Evolutionary conservation across 1,140 invertebrate genomes (phyloP).

Genomic region (Samia ricini): DNA sequence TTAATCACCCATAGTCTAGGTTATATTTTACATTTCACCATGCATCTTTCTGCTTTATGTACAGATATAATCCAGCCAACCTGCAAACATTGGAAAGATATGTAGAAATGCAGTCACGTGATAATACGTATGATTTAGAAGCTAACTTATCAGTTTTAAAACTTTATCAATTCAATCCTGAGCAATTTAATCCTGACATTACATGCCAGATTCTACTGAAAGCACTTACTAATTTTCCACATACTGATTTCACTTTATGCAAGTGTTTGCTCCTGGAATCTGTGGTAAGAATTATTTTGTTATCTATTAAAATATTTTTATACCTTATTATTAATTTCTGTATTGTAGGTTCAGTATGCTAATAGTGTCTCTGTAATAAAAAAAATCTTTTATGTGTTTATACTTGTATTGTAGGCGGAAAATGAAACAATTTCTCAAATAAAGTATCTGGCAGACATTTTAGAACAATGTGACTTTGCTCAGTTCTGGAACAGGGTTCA

Average conservation of each 20-base stretch:
- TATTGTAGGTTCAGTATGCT: conserved; percentile 81
- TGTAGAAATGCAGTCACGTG: conserved; percentile 93
- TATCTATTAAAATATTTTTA: background rate
- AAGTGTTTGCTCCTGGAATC: conserved; percentile 94
- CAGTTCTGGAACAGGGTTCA: conserved; percentile 91
- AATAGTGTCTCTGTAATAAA: background rate
- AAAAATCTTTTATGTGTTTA: background rate
- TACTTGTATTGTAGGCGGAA: conserved; percentile 81
- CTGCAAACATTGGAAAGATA: conserved; percentile 93
- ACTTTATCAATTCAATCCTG: conserved; percentile 96
- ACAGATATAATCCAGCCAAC: conserved; percentile 96
- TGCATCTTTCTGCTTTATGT: conserved; percentile 18
- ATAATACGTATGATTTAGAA: conserved; percentile 97
- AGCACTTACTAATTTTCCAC: conserved; percentile 96
- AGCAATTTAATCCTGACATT: conserved; percentile 89
- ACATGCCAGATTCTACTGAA: conserved; percentile 93
- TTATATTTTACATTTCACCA: conserved; percentile 66
- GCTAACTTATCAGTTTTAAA: conserved; percentile 96
- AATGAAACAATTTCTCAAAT: conserved; percentile 91
- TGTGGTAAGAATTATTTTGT: conserved; percentile 80
- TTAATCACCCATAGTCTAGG: background rate
- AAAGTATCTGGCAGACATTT: conserved; percentile 91
- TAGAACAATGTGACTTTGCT: conserved; percentile 96
- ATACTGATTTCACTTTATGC: conserved; percentile 97
- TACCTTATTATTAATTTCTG: background rate